phyloP scores from a whole-genome alignment of 37 sponge, comb jelly and placozoan genomes.

The Halichondria panicea region DNA sequence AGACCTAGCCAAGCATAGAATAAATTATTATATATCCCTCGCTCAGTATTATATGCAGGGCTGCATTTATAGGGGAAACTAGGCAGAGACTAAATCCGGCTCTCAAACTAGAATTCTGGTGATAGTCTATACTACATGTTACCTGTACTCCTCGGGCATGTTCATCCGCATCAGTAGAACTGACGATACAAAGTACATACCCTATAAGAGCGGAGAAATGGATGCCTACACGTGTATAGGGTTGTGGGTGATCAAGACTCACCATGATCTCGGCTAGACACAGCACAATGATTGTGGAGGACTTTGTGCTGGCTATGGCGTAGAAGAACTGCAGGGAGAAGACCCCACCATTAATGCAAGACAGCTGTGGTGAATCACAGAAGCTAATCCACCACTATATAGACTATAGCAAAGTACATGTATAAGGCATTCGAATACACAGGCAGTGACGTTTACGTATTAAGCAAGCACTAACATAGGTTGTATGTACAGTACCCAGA shows the following conservation, averaged over 20 bases:
- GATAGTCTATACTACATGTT: neutral
- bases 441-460: neutral
- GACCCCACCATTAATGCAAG: too few relatives aligned
- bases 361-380: too few relatives aligned
- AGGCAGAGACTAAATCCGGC: neutral
- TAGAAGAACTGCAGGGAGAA: constrained; percentile 98
- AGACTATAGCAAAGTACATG: too few relatives aligned
- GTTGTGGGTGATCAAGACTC: neutral
- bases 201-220: constrained; percentile 27
- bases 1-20: constrained; percentile 13
- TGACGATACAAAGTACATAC: constrained; percentile 99
- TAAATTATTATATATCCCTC: neutral
- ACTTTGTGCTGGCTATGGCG: constrained; percentile 92
- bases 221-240: neutral
- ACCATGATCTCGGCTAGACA: constrained; percentile 98
- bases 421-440: too few relatives aligned
- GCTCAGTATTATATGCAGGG: neutral
- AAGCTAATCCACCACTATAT: too few relatives aligned
- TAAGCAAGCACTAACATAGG: neutral
- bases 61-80: neutral
- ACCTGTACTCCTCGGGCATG: constrained; percentile 71
- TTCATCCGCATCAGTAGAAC: constrained; percentile 99
- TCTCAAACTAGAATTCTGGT: neutral
- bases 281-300: constrained; percentile 91
- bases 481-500: neutral